These are phyloP conservation scores for Caenorhabditis sp. DNA, from an alignment of 2,888 invertebrate genomes.

Conservation along the genomic window DNA sequence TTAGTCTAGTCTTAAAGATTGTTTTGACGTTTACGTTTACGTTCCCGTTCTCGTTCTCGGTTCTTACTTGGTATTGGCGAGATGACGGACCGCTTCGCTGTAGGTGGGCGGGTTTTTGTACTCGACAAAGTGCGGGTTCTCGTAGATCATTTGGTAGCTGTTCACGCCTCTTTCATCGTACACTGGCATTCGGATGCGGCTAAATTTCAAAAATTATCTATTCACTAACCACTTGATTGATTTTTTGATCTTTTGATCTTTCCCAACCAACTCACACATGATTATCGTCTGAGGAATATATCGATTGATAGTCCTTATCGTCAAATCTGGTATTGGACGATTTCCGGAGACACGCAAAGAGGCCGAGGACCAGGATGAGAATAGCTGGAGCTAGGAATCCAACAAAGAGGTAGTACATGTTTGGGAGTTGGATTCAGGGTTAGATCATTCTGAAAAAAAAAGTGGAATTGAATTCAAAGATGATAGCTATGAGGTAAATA, in stretches of 20 bases:
- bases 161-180: constrained; percentile 39
- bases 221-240: too few relatives aligned
- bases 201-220: too few relatives aligned
- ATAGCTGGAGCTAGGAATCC: constrained; percentile 59
- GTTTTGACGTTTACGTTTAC: constrained; percentile 26
- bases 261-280: constrained; percentile 37
- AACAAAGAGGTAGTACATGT: constrained; percentile 53
- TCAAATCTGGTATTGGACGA: constrained; percentile 34
- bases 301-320: constrained; percentile 59
- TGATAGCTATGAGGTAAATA: too few relatives aligned
- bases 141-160: constrained; percentile 62
- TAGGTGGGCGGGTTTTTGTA: constrained; percentile 62
- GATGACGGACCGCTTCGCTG: constrained; percentile 49
- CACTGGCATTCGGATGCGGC: constrained; percentile 55
- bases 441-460: constrained; percentile 48
- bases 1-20: constrained; percentile 4
- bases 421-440: too few relatives aligned
- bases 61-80: constrained; percentile 36
- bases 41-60: too few relatives aligned
- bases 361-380: constrained; percentile 54
- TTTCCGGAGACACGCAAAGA: constrained; percentile 49
- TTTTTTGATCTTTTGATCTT: too few relatives aligned
- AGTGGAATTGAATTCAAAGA: too few relatives aligned
- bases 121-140: constrained; percentile 54
- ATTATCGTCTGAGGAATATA: constrained; percentile 47